Evolutionary conservation across 2,113 vertebrate species (phyloP), one percentile per base, ranked within the genome.

Genomic region (Oreochromis niloticus): DNA sequence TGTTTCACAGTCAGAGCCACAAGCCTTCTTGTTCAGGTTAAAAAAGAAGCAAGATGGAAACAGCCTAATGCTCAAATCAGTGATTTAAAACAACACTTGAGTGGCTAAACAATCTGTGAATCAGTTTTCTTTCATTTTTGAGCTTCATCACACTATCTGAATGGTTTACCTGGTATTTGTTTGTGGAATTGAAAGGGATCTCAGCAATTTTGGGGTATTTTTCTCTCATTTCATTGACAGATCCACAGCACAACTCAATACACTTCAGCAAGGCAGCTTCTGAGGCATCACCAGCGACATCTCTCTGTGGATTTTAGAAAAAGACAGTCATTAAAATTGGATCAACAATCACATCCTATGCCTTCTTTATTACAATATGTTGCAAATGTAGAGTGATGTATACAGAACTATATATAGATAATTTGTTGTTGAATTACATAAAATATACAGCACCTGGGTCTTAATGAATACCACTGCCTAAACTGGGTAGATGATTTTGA

Each of bases 121-220:
- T 46, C 8, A 27, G 41, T 16, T 73, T 41, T 22, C 46, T 41
- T 83, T 32, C 32, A 73, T 48, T 81, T 46, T 43, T 57, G 4
- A 57, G 39, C 19, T 82, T 75, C 4, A 2, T 43, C 24, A 13
- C 6, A 48, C 22, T 36, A 1, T 9, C 3, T 41, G 19, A 5
- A 22, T n/a, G 16, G 22, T 73, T 85, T 86, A 98, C 98, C 97
- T 99, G 98, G 92, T 98, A 99, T 83, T 99, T 99, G 95, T 98
- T 98, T 93, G 98, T 98, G 55, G 98, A 98, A 93, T 99, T 98
- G 95, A 99, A 99, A 19, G 98, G 98, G 85, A 98, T 98, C 90
- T 99, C 98, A 0, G 96, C 80, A 89, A 98, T 80, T 83, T 98
- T 98, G 61, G 80, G 41, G 87, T 97, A 98, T 85, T 96, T 97